phyloP scores from a whole-genome alignment of 2,888 invertebrate species.

The Smittia aterrima region DNA sequence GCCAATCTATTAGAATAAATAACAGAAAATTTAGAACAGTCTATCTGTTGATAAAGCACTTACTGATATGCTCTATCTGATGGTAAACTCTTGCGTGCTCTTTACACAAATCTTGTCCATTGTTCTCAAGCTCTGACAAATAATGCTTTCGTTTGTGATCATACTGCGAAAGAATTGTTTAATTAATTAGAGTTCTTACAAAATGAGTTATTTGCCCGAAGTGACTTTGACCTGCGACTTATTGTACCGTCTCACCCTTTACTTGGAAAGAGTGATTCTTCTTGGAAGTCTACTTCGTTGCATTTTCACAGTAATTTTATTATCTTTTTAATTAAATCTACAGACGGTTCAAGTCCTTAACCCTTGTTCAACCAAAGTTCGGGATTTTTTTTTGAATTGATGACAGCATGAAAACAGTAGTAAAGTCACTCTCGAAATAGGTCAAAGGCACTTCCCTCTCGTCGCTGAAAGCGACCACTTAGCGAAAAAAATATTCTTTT shows the following conservation, averaged over 20 bases:
- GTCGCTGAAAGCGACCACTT: not conserved
- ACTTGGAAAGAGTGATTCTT: no score
- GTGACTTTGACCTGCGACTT: no score
- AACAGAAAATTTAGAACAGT: no score
- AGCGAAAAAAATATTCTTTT: not conserved
- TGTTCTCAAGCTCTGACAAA: constrained; percentile 41
- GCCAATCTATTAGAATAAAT: no score
- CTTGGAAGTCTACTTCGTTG: not conserved
- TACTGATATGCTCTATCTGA: constrained; percentile 43
- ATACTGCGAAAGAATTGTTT: constrained; percentile 23
- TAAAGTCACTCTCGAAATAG: not conserved
- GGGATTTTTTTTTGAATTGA: not conserved
- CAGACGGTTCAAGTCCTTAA: not conserved
- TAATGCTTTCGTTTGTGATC: constrained; percentile 38
- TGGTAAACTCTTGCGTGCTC: constrained; percentile 42
- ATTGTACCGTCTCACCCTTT: no score
- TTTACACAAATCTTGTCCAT: constrained; percentile 42
- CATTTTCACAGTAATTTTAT: not conserved
- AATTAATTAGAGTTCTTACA: constrained; percentile 4
- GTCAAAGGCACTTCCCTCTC: constrained; percentile 14
- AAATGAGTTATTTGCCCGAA: not conserved
- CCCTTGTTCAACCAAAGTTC: not conserved
- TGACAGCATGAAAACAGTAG: no score
- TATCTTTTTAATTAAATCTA: not conserved
- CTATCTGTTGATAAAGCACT: no score